Evolutionary conservation across 92 coral and sea anemone genomes (phyloP), one percentile per base, ranked within the genome.

Genomic region (Epizoanthus illoricatus): DNA sequence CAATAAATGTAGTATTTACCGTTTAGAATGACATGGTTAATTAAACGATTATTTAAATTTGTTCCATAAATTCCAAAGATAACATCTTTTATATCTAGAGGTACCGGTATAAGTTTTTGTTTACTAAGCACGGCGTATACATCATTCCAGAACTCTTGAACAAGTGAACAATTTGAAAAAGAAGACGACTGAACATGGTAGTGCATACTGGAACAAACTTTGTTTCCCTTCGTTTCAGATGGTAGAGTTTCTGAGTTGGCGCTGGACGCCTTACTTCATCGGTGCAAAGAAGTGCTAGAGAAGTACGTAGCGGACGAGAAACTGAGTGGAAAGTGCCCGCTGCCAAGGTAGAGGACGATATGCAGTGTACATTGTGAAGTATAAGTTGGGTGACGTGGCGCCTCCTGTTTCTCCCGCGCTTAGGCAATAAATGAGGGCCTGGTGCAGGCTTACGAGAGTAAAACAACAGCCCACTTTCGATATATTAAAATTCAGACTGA

Each of bases 321-420:
- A 69, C 93, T 97, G 7, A 94, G 99, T 60, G 99, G 99, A 65
- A 97, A 97, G 75, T 97, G 99, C 69, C 99, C 99, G 33, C 72
- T 97, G 23, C 99, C 99, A 66, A 91, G 99, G 99, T 97, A 85
- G 58, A 41, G 15, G 17, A 7, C 21, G 21, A 20, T 18, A 9
- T 5, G 36, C 59, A 28, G 36, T 28, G 36, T 20, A 42, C 28
- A 55, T 7, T 15, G 61, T 59, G 13, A n/a, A 18, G 18, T 13
- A 36, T 59, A 7, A 7, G 54, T 7, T 65, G 69, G 41, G 28
- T 7, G 23, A 5, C 36, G 12, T 64, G 2, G 7, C 0, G 11
- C 36, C 13, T 19, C 36, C 36, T 64, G 7, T 64, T 64, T 64
- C 23, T 64, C 0, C 24, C 69, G 7, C 13, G 15, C 69, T 64